Conservation (phyloP, 2,888 invertebrate species). For the Pantelozetes paolii region DNA sequence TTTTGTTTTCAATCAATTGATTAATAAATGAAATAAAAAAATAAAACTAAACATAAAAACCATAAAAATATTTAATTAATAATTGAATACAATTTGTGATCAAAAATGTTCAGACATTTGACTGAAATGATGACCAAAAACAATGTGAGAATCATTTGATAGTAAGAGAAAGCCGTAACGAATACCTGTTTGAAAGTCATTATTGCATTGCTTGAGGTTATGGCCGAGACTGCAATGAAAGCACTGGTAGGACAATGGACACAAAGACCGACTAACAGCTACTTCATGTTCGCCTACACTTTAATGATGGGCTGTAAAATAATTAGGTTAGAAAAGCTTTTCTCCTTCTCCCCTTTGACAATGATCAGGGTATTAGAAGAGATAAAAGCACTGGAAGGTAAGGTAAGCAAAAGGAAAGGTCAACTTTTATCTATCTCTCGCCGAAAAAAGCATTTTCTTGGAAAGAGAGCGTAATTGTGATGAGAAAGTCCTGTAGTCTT, state of each 20-base stretch:
- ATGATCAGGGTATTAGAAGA: not conserved
- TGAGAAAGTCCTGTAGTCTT: not conserved
- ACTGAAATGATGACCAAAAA: not conserved
- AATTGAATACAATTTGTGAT: not conserved
- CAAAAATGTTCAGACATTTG: not conserved
- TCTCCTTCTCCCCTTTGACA: not conserved
- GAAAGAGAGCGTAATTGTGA: slow-evolving; percentile 22
- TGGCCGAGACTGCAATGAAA: not conserved
- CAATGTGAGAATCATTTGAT: not conserved
- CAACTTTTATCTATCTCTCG: slow-evolving; percentile 23
- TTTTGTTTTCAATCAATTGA: not conserved
- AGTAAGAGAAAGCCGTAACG: slow-evolving; percentile 29
- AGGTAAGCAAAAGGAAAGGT: not conserved
- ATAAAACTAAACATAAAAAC: not conserved
- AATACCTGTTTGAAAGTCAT: slow-evolving; percentile 36
- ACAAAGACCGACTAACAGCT: slow-evolving; percentile 15
- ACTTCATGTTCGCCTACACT: slow-evolving; percentile 31
- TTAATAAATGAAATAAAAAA: not conserved
- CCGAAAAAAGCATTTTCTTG: not conserved
- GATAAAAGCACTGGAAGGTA: not conserved
- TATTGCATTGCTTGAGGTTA: slow-evolving; percentile 29
- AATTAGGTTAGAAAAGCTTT: slow-evolving; percentile 31
- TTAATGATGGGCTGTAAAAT: slow-evolving; percentile 35
- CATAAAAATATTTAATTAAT: not conserved
- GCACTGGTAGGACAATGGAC: slow-evolving; percentile 13